These are phyloP conservation scores for Medauroidea extradentata DNA, from an alignment of 1,140 invertebrate genomes.

Conservation along the genomic window DNA sequence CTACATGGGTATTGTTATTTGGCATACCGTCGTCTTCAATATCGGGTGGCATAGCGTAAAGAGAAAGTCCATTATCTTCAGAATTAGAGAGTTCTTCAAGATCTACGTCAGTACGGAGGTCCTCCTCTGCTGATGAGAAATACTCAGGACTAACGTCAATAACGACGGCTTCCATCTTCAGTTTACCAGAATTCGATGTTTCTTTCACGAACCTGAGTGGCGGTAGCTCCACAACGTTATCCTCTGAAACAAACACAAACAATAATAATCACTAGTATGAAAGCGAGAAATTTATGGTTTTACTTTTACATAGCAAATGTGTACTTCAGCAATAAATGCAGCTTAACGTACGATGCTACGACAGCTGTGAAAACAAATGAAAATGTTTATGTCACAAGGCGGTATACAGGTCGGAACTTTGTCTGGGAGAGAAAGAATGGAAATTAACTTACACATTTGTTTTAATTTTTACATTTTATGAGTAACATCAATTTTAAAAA, in stretches of 20 bases:
- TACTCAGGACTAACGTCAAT: constrained; percentile 86
- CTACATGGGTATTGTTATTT: too few relatives aligned
- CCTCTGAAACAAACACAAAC: constrained; percentile 48
- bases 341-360: too few relatives aligned
- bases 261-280: not conserved
- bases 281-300: not conserved
- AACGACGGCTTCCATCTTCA: constrained; percentile 85
- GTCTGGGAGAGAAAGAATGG: too few relatives aligned
- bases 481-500: too few relatives aligned
- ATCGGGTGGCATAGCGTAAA: constrained; percentile 34
- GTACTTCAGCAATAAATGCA: too few relatives aligned
- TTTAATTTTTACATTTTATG: too few relatives aligned
- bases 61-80: constrained; percentile 45
- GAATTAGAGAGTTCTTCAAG: constrained; percentile 77
- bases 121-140: constrained; percentile 62
- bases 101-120: constrained; percentile 76
- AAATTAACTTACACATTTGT: too few relatives aligned
- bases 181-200: constrained; percentile 77
- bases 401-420: too few relatives aligned
- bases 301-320: too few relatives aligned
- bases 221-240: constrained; percentile 82
- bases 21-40: constrained; percentile 30
- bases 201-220: constrained; percentile 84
- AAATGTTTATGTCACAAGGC: too few relatives aligned
- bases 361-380: too few relatives aligned